phyloP scores from a whole-genome alignment of 2,113 vertebrate species.

The Lipophrys pholis region DNA sequence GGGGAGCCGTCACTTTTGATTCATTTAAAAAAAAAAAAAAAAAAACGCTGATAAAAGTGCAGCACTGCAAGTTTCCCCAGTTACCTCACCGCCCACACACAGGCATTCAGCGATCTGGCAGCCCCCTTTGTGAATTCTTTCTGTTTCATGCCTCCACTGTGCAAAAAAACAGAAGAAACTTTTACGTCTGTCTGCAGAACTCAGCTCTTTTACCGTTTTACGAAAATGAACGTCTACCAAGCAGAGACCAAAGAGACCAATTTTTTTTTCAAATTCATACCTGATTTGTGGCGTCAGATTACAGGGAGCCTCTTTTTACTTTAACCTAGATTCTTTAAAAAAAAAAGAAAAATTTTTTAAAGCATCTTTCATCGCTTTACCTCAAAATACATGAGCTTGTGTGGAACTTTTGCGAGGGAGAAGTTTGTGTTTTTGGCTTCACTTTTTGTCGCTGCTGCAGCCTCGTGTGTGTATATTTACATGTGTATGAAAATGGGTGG shows the following conservation, averaged over 20 bases:
- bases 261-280: slow-evolving; percentile 47
- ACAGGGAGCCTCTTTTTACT: slow-evolving; percentile 26
- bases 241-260: slow-evolving; percentile 61
- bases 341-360: too few relatives aligned
- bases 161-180: slow-evolving; percentile 30
- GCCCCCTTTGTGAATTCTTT: slow-evolving; percentile 30
- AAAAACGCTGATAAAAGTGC: slow-evolving; percentile 52
- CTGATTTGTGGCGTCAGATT: slow-evolving; percentile 53
- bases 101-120: slow-evolving; percentile 36
- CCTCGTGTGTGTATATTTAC: neutral
- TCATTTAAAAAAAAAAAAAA: slow-evolving; percentile 13
- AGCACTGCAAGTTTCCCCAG: slow-evolving; percentile 44
- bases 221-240: slow-evolving; percentile 40
- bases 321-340: slow-evolving; percentile 55
- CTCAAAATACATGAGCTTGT: slow-evolving; percentile 7
- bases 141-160: slow-evolving; percentile 40
- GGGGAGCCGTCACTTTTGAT: slow-evolving; percentile 42
- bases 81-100: slow-evolving; percentile 57
- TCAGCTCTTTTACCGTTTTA: slow-evolving; percentile 29
- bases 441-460: neutral
- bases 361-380: slow-evolving; percentile 2
- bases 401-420: slow-evolving; percentile 34
- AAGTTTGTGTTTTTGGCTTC: slow-evolving; percentile 4
- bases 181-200: slow-evolving; percentile 41
- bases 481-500: neutral